phyloP scores from a whole-genome alignment of 2,888 invertebrate species.

The Ctenicera cuprea region DNA sequence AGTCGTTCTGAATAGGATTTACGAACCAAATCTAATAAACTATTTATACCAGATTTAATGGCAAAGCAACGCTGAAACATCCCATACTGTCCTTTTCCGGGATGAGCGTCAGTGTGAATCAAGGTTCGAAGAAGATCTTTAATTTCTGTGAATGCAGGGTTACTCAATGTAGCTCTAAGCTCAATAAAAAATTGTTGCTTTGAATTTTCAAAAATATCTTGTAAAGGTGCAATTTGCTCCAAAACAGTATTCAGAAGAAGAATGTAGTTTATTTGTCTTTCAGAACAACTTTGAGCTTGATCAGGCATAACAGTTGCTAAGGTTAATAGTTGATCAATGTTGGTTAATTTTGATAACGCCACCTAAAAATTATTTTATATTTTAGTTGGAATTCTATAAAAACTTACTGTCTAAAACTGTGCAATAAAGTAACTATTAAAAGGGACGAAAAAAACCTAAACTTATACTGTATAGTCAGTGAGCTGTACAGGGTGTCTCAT shows the following conservation, averaged over 20 bases:
- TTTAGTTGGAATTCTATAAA: not conserved
- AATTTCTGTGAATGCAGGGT: constrained; percentile 61
- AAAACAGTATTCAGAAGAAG: constrained; percentile 86
- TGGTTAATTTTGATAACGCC: constrained; percentile 80
- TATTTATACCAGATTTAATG: constrained; percentile 85
- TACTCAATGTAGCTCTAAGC: constrained; percentile 59
- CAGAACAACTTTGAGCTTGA: constrained; percentile 75
- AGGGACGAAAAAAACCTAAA: no score
- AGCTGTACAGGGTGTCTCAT: no score
- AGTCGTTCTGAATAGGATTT: constrained; percentile 90
- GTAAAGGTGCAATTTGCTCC: constrained; percentile 81
- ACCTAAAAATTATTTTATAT: constrained; percentile 71
- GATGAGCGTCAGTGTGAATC: constrained; percentile 76
- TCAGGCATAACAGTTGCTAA: constrained; percentile 75
- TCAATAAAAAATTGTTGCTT: constrained; percentile 63
- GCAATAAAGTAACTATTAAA: no score
- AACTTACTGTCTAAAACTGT: no score
- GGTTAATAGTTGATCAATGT: constrained; percentile 86
- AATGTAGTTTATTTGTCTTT: constrained; percentile 86
- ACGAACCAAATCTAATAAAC: constrained; percentile 88
- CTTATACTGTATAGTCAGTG: no score
- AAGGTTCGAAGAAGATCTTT: constrained; percentile 70
- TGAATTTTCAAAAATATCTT: constrained; percentile 69
- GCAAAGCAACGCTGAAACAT: constrained; percentile 84
- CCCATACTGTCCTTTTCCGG: constrained; percentile 74